Evolutionary conservation across 2,888 invertebrate genomes (phyloP).

Genomic region (Diachrysia chrysitis): DNA sequence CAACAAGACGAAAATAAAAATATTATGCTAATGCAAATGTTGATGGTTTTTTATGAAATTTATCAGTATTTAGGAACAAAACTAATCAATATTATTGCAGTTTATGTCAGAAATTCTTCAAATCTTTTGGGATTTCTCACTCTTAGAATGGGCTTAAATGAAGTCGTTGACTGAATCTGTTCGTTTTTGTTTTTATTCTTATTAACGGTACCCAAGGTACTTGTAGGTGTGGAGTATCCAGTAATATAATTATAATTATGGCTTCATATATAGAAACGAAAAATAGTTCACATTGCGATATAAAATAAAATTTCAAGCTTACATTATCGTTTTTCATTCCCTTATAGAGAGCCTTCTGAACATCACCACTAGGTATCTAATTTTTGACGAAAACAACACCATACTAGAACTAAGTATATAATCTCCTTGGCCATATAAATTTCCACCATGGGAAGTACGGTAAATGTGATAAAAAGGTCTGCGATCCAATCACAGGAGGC

Average conservation of each 20-base stretch:
- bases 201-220: neutral
- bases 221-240: no score
- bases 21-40: conserved; percentile 45
- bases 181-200: neutral
- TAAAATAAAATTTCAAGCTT: no score
- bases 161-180: conserved; percentile 12
- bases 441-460: conserved; percentile 29
- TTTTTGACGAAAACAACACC: neutral
- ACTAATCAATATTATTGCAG: conserved; percentile 40
- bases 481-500: conserved; percentile 78
- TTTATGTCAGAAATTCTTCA: conserved; percentile 24
- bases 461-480: conserved; percentile 72
- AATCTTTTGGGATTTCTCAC: conserved; percentile 35
- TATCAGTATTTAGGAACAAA: conserved; percentile 27
- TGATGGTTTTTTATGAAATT: conserved; percentile 27
- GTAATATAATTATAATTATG: no score
- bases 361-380: neutral
- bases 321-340: no score
- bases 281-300: no score
- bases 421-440: conserved; percentile 51
- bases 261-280: no score
- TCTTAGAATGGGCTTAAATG: conserved; percentile 13
- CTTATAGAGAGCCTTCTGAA: no score
- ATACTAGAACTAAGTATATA: conserved; percentile 25
- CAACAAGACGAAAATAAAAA: conserved; percentile 37